phyloP scores from a whole-genome alignment of 2,888 invertebrate species.

The Thymelicus sylvestris region DNA sequence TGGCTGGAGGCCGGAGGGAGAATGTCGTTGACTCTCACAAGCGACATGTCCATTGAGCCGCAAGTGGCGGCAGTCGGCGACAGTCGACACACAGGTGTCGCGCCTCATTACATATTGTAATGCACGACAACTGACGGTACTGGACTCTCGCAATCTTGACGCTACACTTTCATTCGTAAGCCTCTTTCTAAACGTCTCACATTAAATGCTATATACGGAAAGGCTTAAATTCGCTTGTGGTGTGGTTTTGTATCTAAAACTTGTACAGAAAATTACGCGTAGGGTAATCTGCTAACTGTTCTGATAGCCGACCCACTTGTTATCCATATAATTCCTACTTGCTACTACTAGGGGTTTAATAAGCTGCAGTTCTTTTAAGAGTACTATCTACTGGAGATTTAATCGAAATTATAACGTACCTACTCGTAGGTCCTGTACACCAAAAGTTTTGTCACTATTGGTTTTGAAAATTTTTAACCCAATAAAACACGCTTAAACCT shows the following conservation, averaged over 20 bases:
- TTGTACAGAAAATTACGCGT: no score
- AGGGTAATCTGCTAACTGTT: no score
- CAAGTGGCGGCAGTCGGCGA: neutral
- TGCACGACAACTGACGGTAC: neutral
- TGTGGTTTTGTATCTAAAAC: neutral
- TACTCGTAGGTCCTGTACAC: no score
- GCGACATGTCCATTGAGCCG: slow-evolving; percentile 30
- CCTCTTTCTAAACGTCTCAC: neutral
- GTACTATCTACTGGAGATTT: no score
- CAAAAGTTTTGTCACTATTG: no score
- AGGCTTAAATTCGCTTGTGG: neutral
- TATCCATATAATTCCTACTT: no score
- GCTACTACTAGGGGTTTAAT: no score
- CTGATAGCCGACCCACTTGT: no score
- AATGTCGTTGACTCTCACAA: slow-evolving; percentile 32
- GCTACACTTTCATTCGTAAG: neutral
- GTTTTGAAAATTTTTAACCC: no score
- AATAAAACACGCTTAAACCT: no score
- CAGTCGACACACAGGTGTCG: neutral
- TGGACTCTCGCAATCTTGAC: neutral
- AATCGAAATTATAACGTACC: no score
- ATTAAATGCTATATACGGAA: neutral
- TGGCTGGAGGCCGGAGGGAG: slow-evolving; percentile 10
- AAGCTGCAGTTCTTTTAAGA: no score
- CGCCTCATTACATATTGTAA: slow-evolving; percentile 9